phyloP scores from a whole-genome alignment of 2,797 vertebrate genomes.

The Crax fasciolata region DNA sequence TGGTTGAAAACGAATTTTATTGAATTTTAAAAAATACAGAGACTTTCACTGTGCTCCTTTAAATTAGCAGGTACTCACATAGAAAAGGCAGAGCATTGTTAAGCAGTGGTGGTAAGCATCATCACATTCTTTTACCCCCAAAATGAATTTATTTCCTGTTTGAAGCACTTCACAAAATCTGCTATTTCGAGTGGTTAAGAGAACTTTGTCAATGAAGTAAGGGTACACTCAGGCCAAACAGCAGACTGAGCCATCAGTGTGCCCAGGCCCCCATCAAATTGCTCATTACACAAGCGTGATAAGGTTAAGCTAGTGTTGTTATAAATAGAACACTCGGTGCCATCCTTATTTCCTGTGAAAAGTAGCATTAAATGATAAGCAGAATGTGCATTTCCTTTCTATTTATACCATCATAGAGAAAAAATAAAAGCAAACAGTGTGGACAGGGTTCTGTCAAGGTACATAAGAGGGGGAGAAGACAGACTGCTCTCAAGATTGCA shows the following conservation, averaged over 20 bases:
- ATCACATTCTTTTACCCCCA: not conserved
- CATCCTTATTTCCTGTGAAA: not conserved
- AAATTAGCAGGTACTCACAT: not conserved
- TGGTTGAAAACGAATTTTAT: not conserved
- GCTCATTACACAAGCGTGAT: not conserved
- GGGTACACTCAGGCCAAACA: rapidly evolving
- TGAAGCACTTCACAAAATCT: not conserved
- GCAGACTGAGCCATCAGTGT: rapidly evolving
- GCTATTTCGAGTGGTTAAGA: not conserved
- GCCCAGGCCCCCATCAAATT: not conserved
- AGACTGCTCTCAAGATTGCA: not conserved
- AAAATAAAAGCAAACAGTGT: not conserved
- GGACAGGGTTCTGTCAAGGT: not conserved
- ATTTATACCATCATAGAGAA: not conserved
- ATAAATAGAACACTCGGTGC: not conserved
- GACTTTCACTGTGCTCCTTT: not conserved
- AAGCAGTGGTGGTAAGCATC: not conserved
- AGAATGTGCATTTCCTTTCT: not conserved
- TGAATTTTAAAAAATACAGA: not conserved
- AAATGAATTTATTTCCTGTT: not conserved
- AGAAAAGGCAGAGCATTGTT: not conserved
- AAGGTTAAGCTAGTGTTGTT: not conserved
- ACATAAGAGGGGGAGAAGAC: not conserved
- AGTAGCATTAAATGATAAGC: not conserved
- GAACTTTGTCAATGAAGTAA: not conserved